These are phyloP conservation scores for Oreochromis spilurus DNA, from an alignment of 2,113 vertebrate genomes.

Conservation along the genomic window DNA sequence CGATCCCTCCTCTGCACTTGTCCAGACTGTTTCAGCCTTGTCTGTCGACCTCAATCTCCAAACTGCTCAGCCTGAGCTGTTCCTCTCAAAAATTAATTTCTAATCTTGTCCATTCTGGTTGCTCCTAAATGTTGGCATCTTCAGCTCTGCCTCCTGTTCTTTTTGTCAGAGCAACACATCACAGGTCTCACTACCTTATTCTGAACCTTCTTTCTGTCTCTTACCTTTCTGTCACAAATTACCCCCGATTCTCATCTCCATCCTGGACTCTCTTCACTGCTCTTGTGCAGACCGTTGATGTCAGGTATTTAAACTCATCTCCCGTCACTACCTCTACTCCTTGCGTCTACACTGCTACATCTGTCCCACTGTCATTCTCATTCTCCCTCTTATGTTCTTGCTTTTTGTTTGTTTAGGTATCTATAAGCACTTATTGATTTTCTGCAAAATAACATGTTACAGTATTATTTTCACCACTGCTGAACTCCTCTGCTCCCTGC, in stretches of 20 bases:
- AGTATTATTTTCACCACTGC: not conserved
- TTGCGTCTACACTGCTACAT: not conserved
- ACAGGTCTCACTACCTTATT: not conserved
- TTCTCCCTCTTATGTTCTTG: not conserved
- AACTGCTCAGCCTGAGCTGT: not conserved
- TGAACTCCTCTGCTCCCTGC: conserved; percentile 19
- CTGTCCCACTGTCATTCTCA: not conserved
- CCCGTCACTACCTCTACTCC: not conserved
- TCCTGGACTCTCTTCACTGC: not conserved
- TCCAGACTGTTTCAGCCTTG: not conserved
- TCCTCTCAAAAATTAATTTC: not conserved
- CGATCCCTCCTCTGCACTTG: not conserved
- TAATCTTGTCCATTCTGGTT: not conserved
- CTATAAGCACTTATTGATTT: not conserved
- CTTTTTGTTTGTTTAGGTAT: not conserved
- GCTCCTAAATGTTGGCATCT: not conserved
- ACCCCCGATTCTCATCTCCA: not conserved
- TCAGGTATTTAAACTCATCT: not conserved
- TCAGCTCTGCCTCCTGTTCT: not conserved
- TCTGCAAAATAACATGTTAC: not conserved
- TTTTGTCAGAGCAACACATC: not conserved
- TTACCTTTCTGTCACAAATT: not conserved
- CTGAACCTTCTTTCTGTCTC: not conserved
- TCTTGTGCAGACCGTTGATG: not conserved
- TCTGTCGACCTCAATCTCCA: not conserved